These are phyloP conservation scores for Eriosoma lanigerum DNA, from an alignment of 1,140 invertebrate genomes.

Conservation along the genomic window DNA sequence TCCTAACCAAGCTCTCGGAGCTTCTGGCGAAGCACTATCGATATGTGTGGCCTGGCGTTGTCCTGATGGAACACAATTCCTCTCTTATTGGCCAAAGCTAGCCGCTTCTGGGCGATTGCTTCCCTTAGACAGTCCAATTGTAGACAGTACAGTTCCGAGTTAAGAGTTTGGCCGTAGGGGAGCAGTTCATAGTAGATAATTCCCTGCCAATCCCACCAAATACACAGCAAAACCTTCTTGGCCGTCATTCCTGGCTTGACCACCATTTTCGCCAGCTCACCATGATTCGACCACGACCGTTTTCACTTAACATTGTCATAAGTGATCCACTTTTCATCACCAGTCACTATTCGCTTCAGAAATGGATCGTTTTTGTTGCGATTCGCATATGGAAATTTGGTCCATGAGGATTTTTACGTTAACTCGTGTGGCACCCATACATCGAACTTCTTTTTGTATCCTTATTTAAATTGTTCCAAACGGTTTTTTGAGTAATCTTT, in stretches of 20 bases:
- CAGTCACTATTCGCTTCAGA: not conserved
- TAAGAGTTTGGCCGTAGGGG: not conserved
- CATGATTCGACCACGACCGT: not conserved
- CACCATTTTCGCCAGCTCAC: not conserved
- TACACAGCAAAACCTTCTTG: not conserved
- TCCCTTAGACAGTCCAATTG: not conserved
- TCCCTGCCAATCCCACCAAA: not conserved
- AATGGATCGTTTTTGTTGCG: not conserved
- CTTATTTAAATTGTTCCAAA: too few species aligned
- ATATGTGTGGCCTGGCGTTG: not conserved
- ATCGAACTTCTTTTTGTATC: too few species aligned
- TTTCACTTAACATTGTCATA: conserved; percentile 4
- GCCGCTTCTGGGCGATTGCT: not conserved
- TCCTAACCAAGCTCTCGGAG: not conserved
- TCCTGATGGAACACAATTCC: not conserved
- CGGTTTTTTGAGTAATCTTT: too few species aligned
- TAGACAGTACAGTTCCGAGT: not conserved
- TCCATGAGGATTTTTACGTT: too few species aligned
- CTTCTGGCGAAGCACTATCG: not conserved
- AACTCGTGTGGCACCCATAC: too few species aligned
- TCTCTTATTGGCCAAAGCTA: not conserved
- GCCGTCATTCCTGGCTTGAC: not conserved
- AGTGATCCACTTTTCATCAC: not conserved
- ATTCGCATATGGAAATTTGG: too few species aligned
- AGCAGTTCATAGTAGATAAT: not conserved